Evolutionary conservation across 2,888 invertebrate species (phyloP), one percentile per base, ranked within the genome.

Genomic region (Cephus rjabovi): DNA sequence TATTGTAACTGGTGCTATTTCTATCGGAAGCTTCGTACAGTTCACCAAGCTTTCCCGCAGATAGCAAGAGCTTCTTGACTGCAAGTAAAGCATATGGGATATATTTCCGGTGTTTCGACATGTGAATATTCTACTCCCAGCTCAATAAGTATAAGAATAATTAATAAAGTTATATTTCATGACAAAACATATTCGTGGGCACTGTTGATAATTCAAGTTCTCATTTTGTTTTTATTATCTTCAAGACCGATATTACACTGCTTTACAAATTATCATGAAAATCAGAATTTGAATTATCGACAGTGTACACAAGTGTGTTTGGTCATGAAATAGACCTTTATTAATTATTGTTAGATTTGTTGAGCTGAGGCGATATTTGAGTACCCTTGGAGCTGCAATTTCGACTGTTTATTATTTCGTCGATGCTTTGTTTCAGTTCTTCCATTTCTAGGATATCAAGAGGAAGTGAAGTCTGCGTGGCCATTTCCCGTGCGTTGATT

Each of bases 401-500:
- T 30, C 90, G 85, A 78, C 87, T 91, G 77, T 89, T 91, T 34
- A 91, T 90, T 74, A 91, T 89, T 75, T 91, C 91, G 73, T 91
- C 90, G 80, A 91, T 91, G 78, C 89, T 91, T 77, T 91, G 89
- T 77, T 90, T 90, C n/a, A 91, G 83, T 77, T 89, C 91, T 74
- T 91, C 91, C 90, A 91, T 90, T 80, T 91, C 91, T 33, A 91
- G 80, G 77, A 91, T 88, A 77, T 91, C 91, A 35, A 91, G 84
- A 0, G 91, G 90, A 12, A 91, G 79, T 0, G 90, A 90, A 1
- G 91, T 91, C 81, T 91, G 91, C 15, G 91, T 91, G 0, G 91
- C 89, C 78, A 91, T 91, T 86, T 91, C 91, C 30, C 91, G 84
- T 0, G 88, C 89, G 40, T 84, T 88, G 0, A 83, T 84, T 69